Base-by-base conservation (phyloP, 2,797 vertebrate species). In the Brotula barbata region DNA sequence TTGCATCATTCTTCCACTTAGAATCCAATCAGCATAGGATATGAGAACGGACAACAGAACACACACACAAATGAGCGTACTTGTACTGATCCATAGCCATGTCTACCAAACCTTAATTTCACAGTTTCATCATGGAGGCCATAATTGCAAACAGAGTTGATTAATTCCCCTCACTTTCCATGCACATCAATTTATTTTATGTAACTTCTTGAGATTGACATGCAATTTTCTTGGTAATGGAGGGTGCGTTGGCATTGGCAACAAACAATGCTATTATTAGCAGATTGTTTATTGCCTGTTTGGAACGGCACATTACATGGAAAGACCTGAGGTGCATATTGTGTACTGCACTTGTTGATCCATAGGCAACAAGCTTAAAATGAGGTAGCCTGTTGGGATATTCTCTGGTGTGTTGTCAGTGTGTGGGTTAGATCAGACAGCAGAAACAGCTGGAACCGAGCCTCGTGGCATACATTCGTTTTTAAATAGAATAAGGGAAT, bases 391-490 rank as follows among this genome's bases (percentile, higher is more conserved):
- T 53, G 9, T 9, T 19, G 19, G 14, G 51, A 19, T 51, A n/a
- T n/a, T n/a, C 63, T 55, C 54, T 58, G 19, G 36, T 45, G 53
- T n/a, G 4, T 33, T 12, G 45, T 36, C 46, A 25, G 40, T 20
- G 37, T 59, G 28, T 13, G n/a, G n/a, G 53, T 66, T 49, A 40
- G 40, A 76, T 61, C 36, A 63, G 40, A 56, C 37, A 20, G 58
- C 43, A 49, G 42, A 44, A 40, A 54, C 52, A 70, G 37, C 51
- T 43, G 44, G 19, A 37, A 43, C 22, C 9, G 14, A 34, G 11
- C n/a, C 5, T 58, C 34, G 16, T 54, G 36, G 46, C 50, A 46
- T 41, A 9, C 47, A 48, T 59, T 22, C 45, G 9, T 20, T 45
- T 49, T 48, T 60, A 42, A 3, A 28, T 28, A 28, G 25, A 28